Conservation (phyloP, 2,888 invertebrate species). For the Limnephilus lunatus region DNA sequence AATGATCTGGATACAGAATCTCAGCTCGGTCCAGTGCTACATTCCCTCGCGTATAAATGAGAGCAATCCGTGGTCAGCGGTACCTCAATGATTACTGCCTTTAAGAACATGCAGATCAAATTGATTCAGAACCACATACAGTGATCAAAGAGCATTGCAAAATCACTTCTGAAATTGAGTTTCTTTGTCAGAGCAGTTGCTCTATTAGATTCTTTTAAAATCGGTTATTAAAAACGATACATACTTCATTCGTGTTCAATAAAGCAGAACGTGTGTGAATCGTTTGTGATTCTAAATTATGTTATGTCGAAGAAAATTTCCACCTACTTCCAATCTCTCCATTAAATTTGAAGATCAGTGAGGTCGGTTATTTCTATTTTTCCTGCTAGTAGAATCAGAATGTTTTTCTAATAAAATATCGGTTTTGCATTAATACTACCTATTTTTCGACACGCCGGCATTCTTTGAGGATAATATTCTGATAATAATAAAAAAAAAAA, state of each 20-base stretch:
- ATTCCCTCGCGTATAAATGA: slow-evolving; percentile 63
- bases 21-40: slow-evolving; percentile 47
- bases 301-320: neutral
- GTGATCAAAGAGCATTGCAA: slow-evolving; percentile 4
- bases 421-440: neutral
- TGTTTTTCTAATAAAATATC: neutral
- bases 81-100: slow-evolving; percentile 27
- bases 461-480: neutral
- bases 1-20: slow-evolving; percentile 34
- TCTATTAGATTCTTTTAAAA: neutral
- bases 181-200: slow-evolving; percentile 8
- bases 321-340: neutral
- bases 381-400: neutral
- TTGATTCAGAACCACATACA: slow-evolving; percentile 30
- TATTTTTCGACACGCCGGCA: neutral
- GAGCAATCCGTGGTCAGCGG: slow-evolving; percentile 42
- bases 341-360: neutral
- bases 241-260: neutral
- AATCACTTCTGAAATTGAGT: slow-evolving; percentile 34
- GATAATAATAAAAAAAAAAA: neutral
- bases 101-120: slow-evolving; percentile 36
- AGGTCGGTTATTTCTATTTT: neutral
- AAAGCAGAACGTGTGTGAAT: neutral
- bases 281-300: neutral
- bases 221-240: neutral